Evolutionary conservation across 2,888 invertebrate species (phyloP).

Genomic region (Brenthis daphne): DNA sequence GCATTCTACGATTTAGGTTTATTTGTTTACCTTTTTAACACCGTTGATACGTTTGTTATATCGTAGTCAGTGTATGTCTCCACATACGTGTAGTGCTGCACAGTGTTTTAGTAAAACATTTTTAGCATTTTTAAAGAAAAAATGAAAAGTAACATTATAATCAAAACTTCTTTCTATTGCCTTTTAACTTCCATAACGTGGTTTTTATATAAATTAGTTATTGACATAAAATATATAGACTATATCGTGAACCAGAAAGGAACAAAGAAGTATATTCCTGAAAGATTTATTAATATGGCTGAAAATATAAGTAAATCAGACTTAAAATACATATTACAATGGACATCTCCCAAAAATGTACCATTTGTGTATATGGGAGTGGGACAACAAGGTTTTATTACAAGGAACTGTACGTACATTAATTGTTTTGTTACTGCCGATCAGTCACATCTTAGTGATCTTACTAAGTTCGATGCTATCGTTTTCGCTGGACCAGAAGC

Average conservation of each 20-base stretch:
- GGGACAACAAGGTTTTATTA: slow-evolving; percentile 51
- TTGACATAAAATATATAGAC: slow-evolving; percentile 27
- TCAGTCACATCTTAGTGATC: slow-evolving; percentile 45
- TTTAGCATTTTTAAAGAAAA: slow-evolving; percentile 6
- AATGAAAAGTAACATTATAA: slow-evolving; percentile 35
- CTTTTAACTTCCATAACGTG: slow-evolving; percentile 29
- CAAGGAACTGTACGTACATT: slow-evolving; percentile 51
- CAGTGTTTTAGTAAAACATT: neutral
- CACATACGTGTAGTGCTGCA: neutral
- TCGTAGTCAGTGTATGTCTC: slow-evolving; percentile 4
- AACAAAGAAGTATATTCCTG: neutral
- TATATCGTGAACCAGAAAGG: neutral
- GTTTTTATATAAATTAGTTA: slow-evolving; percentile 38
- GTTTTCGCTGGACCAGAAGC: slow-evolving; percentile 57
- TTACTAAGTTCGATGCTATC: slow-evolving; percentile 55
- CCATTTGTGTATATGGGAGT: slow-evolving; percentile 55
- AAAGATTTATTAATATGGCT: neutral
- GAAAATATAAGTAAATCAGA: slow-evolving; percentile 23
- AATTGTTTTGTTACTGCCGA: slow-evolving; percentile 61
- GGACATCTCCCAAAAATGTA: slow-evolving; percentile 51
- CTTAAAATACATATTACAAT: slow-evolving; percentile 57
- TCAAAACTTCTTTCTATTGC: slow-evolving; percentile 35
- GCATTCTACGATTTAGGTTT: slow-evolving; percentile 10
- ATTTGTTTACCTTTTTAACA: slow-evolving; percentile 23
- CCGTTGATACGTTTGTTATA: slow-evolving; percentile 1